Evolutionary conservation across 2,888 invertebrate species (phyloP).

Genomic region (Sisyra terminalis): DNA sequence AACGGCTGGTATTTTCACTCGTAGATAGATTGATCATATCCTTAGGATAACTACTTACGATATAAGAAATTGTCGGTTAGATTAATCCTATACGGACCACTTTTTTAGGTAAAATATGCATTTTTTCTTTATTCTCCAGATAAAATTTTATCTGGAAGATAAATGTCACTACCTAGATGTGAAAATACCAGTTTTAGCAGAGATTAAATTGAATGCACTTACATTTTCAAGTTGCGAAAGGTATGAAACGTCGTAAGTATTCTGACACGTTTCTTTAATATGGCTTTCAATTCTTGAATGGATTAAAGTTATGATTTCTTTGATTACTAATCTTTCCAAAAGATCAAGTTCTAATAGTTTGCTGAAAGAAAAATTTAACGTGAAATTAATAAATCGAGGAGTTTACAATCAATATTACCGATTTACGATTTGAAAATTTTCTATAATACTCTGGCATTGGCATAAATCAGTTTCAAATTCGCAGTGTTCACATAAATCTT

Average conservation of each 20-base stretch:
- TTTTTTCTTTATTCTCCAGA: too few species aligned
- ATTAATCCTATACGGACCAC: too few species aligned
- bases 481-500: constrained; percentile 55
- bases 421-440: constrained; percentile 63
- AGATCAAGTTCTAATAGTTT: constrained; percentile 59
- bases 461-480: constrained; percentile 42
- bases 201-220: constrained; percentile 14
- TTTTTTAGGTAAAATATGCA: too few species aligned
- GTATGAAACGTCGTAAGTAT: constrained; percentile 73
- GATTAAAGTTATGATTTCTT: constrained; percentile 68
- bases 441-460: constrained; percentile 46
- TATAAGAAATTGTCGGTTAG: too few species aligned
- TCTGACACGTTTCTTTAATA: constrained; percentile 71
- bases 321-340: constrained; percentile 69
- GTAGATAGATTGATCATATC: too few species aligned
- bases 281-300: constrained; percentile 69
- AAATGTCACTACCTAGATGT: too few species aligned
- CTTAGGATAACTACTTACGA: too few species aligned
- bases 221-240: constrained; percentile 58
- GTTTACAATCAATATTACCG: constrained; percentile 33
- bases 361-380: constrained; percentile 19
- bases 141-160: too few species aligned
- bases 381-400: too few species aligned
- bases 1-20: too few species aligned
- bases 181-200: too few species aligned